phyloP scores from a whole-genome alignment of 1,140 invertebrate genomes.

The Panagrolaimus sp. region DNA sequence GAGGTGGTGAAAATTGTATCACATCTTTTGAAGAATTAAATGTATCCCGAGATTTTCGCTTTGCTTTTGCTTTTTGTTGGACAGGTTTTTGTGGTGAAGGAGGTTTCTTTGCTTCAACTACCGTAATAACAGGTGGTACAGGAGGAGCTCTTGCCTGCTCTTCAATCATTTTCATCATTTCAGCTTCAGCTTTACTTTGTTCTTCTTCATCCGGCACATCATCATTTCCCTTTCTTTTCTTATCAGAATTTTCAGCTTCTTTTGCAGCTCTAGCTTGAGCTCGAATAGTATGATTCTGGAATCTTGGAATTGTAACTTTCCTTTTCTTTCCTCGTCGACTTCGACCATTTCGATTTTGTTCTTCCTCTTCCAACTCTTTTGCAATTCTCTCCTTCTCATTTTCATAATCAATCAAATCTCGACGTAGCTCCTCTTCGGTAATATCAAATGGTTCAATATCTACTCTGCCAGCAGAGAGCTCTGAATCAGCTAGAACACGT shows the following conservation, averaged over 20 bases:
- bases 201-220: constrained; percentile 4
- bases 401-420: not conserved
- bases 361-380: not conserved
- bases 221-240: not conserved
- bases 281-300: not conserved
- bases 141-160: not conserved
- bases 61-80: not conserved
- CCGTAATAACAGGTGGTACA: not conserved
- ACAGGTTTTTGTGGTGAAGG: too few relatives aligned
- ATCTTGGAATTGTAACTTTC: not conserved
- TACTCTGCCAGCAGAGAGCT: not conserved
- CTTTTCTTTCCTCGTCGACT: not conserved
- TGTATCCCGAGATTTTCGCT: not conserved
- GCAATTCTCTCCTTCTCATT: not conserved
- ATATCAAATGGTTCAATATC: constrained; percentile 12
- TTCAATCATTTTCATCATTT: constrained; percentile 6
- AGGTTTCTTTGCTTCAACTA: too few relatives aligned
- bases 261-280: not conserved
- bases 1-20: not conserved
- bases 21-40: not conserved
- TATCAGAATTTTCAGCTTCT: not conserved
- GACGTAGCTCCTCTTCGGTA: not conserved
- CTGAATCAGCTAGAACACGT: not conserved
- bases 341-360: not conserved
- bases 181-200: not conserved